Evolutionary conservation across 2,888 invertebrate genomes (phyloP).

Genomic region (Noctua comes): DNA sequence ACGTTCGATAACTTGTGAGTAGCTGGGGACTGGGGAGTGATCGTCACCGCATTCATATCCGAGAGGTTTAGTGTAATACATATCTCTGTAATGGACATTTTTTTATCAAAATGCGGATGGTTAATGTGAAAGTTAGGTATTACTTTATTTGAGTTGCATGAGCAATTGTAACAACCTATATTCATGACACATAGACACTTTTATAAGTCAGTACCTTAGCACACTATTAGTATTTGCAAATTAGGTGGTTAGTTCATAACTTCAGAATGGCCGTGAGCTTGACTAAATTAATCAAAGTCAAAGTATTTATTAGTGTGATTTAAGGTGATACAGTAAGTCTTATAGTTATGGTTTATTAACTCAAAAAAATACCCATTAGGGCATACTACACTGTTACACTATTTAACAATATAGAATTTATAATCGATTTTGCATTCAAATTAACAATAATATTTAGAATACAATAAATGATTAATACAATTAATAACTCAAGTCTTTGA

Average conservation of each 20-base stretch:
- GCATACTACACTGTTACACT: too few species aligned
- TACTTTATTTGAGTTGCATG: not conserved
- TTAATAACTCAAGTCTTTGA: too few species aligned
- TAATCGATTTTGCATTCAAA: too few species aligned
- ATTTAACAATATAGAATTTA: too few species aligned
- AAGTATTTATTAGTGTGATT: too few species aligned
- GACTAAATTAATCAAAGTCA: not conserved
- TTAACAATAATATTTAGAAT: too few species aligned
- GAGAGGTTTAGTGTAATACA: conserved; percentile 11
- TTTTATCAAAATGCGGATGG: not conserved
- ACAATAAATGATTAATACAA: too few species aligned
- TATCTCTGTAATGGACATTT: not conserved
- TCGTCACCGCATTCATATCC: not conserved
- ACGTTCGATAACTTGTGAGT: not conserved
- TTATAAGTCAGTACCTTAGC: not conserved
- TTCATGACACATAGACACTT: not conserved
- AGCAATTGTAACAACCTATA: not conserved
- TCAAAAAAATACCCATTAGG: too few species aligned
- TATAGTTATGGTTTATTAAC: too few species aligned
- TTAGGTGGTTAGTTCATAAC: not conserved
- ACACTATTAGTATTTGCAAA: not conserved
- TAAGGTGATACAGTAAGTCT: too few species aligned
- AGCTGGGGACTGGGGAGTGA: not conserved
- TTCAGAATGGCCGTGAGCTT: not conserved
- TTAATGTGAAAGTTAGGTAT: not conserved